Evolutionary conservation across 2,888 invertebrate species (phyloP).

Genomic region (Perizoma flavofasciatum): DNA sequence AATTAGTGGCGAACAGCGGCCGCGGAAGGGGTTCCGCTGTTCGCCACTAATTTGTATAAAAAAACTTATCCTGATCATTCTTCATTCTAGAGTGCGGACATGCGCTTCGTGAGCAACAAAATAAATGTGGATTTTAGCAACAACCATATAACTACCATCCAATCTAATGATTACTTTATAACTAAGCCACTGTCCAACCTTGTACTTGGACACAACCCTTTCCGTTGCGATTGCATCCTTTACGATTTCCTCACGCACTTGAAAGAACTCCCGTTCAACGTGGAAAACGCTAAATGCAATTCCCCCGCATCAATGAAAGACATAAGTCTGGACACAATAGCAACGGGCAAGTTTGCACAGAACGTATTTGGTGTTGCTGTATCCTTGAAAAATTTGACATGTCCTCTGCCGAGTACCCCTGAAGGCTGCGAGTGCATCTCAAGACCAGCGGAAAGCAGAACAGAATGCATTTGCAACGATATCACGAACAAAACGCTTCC

Average conservation of each 20-base stretch:
- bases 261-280: slow-evolving; percentile 1
- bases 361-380: not conserved
- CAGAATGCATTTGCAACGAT: slow-evolving; percentile 26
- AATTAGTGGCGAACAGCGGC: too few species aligned
- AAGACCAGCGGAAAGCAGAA: slow-evolving; percentile 12
- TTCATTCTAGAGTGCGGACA: slow-evolving; percentile 30
- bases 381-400: slow-evolving; percentile 16
- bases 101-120: slow-evolving; percentile 28
- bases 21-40: too few species aligned
- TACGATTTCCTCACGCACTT: slow-evolving; percentile 22
- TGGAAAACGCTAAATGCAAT: slow-evolving; percentile 23
- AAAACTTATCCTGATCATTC: not conserved
- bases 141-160: slow-evolving; percentile 31
- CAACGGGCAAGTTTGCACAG: not conserved
- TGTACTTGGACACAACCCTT: slow-evolving; percentile 34
- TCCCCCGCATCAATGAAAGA: slow-evolving; percentile 11
- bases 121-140: slow-evolving; percentile 6
- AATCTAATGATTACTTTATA: not conserved
- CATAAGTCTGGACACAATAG: slow-evolving; percentile 9
- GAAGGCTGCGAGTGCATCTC: slow-evolving; percentile 18
- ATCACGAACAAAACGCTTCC: slow-evolving; percentile 14
- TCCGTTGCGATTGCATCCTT: slow-evolving; percentile 36
- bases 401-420: slow-evolving; percentile 21
- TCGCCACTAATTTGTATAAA: not conserved
- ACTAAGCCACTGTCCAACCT: not conserved